phyloP scores from a whole-genome alignment of 37 sponge, comb jelly and placozoan species.

The Hexactinellida sp. region DNA sequence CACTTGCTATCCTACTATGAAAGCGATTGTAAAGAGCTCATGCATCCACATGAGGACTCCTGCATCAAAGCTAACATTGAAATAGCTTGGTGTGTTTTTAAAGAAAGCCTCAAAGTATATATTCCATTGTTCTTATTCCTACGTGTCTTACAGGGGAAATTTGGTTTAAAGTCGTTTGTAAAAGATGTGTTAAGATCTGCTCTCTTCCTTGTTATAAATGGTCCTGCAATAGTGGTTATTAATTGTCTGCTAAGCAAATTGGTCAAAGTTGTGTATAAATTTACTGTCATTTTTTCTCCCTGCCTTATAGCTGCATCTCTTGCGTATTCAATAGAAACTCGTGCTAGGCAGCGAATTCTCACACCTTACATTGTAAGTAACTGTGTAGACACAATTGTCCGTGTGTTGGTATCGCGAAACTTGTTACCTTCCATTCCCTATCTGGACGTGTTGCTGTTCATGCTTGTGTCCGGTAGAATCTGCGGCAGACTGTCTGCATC shows the following conservation, averaged over 20 bases:
- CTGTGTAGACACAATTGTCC: background rate
- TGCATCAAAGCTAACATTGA: background rate
- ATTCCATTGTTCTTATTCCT: background rate
- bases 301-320: background rate
- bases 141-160: background rate
- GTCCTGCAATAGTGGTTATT: background rate
- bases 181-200: background rate
- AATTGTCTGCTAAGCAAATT: background rate
- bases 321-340: background rate
- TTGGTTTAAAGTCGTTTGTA: background rate
- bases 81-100: background rate
- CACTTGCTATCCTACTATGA: background rate
- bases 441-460: background rate
- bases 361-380: background rate
- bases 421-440: background rate
- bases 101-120: background rate
- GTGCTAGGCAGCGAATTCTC: background rate
- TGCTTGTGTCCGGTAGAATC: background rate
- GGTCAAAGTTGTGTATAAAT: background rate
- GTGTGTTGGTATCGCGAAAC: slow-evolving; percentile 14
- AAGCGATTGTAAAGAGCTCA: background rate
- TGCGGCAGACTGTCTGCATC: background rate
- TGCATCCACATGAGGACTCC: background rate
- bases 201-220: background rate
- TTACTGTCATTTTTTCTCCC: background rate